Base-by-base conservation (phyloP, 1,140 invertebrate species). In the Panagrolaimus sp. region DNA sequence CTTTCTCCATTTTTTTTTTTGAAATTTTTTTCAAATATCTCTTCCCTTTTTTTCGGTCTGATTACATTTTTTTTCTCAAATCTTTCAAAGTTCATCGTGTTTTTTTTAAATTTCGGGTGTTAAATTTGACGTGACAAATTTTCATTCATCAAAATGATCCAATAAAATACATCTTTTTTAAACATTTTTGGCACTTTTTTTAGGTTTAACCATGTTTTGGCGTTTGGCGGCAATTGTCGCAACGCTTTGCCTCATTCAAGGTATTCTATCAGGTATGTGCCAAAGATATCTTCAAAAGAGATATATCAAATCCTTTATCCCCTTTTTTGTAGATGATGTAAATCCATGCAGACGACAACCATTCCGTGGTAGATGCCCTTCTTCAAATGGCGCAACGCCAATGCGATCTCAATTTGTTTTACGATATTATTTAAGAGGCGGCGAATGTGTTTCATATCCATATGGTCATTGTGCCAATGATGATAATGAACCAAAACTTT, bases 271-370 rank as follows among this genome's bases (percentile, higher is more conserved):
- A 28, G 52, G 52, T 58, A 58, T 38, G 32, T n/a, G n/a, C n/a
- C 32, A 38, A 38, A 38, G 2, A 38, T 7, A 38, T 38, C 2
- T 2, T 7, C 32, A 38, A 4, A 38, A 38, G 32, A 58, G 52
- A 21, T 43, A 43, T 43, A 32, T 43, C 14, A 43, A 7, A n/a
- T 15, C 7, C n/a, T 64, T 1, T 43, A 12, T 17, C 12, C 62
- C 28, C 6, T 1, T 69, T 46, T 70, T 44, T 45, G 28, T 45
- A 69, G 73, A 44, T 48, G 65, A 45, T 26, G 69, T 82, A n/a
- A 82, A 82, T 68, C 80, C 79, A n/a, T 82, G 80, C 65, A 80
- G 79, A 71, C 70, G 80, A n/a, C 80, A 82, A 65, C 75, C 80
- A 5, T 82, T 82, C 66, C 73, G 80, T 15, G 82, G 82, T 15